Conservation (phyloP, 2,797 vertebrate genomes). For the Trachurus trachurus region DNA sequence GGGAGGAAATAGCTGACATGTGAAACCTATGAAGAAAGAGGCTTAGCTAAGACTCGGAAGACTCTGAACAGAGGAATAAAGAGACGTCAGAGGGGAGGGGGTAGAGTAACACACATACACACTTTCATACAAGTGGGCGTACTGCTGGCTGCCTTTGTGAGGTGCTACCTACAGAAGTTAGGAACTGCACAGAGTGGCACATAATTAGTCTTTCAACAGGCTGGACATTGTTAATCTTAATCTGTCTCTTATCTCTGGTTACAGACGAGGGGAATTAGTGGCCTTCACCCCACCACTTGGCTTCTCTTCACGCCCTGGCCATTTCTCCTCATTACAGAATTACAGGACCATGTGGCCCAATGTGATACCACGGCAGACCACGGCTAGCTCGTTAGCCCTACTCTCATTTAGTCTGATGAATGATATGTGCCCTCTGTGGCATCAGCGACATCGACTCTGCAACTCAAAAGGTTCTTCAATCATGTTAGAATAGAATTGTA, state of each 20-base stretch:
- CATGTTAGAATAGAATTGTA: conserved; percentile 37
- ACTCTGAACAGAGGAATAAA: conserved; percentile 40
- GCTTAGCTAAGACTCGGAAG: conserved; percentile 46
- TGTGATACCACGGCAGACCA: conserved; percentile 64
- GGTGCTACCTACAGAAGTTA: conserved; percentile 59
- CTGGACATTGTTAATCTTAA: conserved; percentile 79
- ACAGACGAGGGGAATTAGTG: conserved; percentile 77
- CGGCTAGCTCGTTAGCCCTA: conserved; percentile 63
- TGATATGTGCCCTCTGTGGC: conserved; percentile 62
- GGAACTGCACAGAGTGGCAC: conserved; percentile 42
- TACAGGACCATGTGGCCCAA: conserved; percentile 66
- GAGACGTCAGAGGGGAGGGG: conserved; percentile 8
- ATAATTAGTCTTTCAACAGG: conserved; percentile 79
- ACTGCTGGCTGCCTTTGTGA: conserved; percentile 43
- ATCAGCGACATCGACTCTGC: conserved; percentile 47
- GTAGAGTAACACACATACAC: conserved; percentile 14
- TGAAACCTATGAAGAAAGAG: conserved; percentile 60
- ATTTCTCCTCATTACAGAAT: conserved; percentile 75
- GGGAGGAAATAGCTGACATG: conserved; percentile 63
- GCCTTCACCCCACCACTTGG: conserved; percentile 68
- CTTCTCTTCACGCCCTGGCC: conserved; percentile 63
- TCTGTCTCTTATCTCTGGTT: conserved; percentile 80
- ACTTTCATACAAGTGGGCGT: conserved; percentile 30
- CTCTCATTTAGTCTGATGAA: conserved; percentile 67
- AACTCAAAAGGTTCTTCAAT: conserved; percentile 56